These are phyloP conservation scores for Tachina lurida DNA, from an alignment of 2,888 invertebrate species.

Conservation along the genomic window DNA sequence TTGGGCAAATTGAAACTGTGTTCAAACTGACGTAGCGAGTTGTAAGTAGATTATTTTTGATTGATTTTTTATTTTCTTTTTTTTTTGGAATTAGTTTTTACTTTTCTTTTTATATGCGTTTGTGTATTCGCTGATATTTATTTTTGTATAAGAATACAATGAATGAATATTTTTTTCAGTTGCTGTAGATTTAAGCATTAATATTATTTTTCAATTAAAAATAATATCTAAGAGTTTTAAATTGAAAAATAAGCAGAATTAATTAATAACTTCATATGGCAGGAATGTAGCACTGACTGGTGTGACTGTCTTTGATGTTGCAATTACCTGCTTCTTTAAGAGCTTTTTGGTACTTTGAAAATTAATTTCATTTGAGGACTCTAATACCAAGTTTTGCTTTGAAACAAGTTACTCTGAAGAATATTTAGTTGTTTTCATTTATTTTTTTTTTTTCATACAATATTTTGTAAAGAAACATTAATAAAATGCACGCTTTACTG, in stretches of 20 bases:
- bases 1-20: conserved; percentile 68
- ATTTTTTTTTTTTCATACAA: too few relatives aligned
- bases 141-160: conserved; percentile 28
- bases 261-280: conserved; percentile 1
- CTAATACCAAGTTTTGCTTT: too few relatives aligned
- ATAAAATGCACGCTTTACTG: too few relatives aligned
- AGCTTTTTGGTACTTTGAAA: too few relatives aligned
- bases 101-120: conserved; percentile 35
- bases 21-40: conserved; percentile 69
- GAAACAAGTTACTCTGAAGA: too few relatives aligned
- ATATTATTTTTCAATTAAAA: conserved; percentile 60
- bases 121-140: conserved; percentile 23
- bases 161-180: conserved; percentile 15
- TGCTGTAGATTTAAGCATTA: conserved; percentile 15
- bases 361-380: too few relatives aligned
- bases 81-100: conserved; percentile 66
- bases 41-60: conserved; percentile 77
- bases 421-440: too few relatives aligned
- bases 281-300: neutral
- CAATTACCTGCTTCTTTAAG: neutral
- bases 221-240: conserved; percentile 19
- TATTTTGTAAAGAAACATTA: too few relatives aligned
- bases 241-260: conserved; percentile 20
- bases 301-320: conserved; percentile 19
- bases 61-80: conserved; percentile 74